phyloP scores from a whole-genome alignment of 2,888 invertebrate genomes.

The Anoplius nigerrimus region DNA sequence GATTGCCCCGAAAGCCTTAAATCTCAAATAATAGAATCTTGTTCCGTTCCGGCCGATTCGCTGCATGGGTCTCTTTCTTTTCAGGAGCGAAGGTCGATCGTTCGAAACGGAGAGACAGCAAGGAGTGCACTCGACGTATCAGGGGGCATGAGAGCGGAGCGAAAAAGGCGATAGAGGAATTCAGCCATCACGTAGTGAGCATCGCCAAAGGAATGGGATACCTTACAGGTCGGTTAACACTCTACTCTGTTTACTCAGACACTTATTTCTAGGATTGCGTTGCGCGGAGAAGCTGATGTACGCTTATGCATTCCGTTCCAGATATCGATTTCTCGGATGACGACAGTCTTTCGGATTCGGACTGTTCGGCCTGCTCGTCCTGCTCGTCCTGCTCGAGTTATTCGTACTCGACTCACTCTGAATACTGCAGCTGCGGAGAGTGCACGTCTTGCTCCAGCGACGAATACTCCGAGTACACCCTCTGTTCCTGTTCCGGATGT shows the following conservation, averaged over 20 bases:
- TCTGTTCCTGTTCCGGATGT: conserved; percentile 13
- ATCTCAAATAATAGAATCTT: no score
- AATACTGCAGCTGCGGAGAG: neutral
- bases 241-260: neutral
- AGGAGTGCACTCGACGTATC: no score
- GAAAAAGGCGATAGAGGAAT: conserved; percentile 28
- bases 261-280: no score
- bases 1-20: no score
- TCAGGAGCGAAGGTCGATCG: no score
- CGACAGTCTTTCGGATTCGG: no score
- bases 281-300: no score
- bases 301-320: no score
- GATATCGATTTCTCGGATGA: neutral
- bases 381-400: neutral
- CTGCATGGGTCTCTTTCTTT: no score
- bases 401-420: neutral
- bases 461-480: conserved; percentile 27
- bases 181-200: conserved; percentile 27
- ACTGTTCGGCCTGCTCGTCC: neutral
- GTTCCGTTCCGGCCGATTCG: no score
- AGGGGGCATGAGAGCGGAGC: no score
- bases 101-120: no score
- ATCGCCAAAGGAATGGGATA: conserved; percentile 21
- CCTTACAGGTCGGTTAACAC: conserved; percentile 11
- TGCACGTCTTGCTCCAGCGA: neutral